Base-by-base conservation (phyloP, 2,888 invertebrate genomes). In the Thyatira batis region DNA sequence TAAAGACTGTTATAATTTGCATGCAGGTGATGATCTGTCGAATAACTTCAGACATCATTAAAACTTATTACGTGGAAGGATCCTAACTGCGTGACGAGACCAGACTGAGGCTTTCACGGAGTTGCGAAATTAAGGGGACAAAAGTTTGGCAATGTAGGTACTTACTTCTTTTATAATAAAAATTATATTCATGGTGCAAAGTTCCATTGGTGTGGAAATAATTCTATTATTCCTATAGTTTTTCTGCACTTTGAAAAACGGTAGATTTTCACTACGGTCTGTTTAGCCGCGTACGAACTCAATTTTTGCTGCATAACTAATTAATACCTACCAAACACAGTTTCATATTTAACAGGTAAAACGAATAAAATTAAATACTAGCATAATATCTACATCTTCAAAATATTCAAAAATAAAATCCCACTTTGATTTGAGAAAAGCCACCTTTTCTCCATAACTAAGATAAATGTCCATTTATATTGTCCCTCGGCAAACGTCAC, bases 31-130 rank as follows among this genome's bases (percentile, higher is more conserved):
- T 78, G 70, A 74, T 66, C 67, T 62, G 61, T 50, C 54, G 63
- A 71, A 69, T 69, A 73, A 76, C 64, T 78, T 73, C 52, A 63
- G 76, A 63, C 71, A 63, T 82, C 76, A 75, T 80, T 82, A 81
- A 82, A 84, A 81, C 73, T 81, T 81, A 69, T 71, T 68, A 70
- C 55, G 60, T 45, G 44, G 58, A 67, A 59, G 66, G 56, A 63
- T 67, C 65, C 65, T 60, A 54, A 60, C 61, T 58, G 58, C 63
- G 61, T 64, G 64, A 67, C 66, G 62, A 61, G 59, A 57, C 53
- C 58, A 54, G 58, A 52, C 57, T 49, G 57, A 57, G 60, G 58
- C 64, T 65, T 63, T 63, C 58, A 55, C 56, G 50, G 48, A 67
- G 58, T 63, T 64, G 51, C 27, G 45, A 52, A 61, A 56, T 59